A percentile compares a stretch with the other conserved stretches of the same genome.
Evolutionary conservation across 2,113 vertebrate genomes (phyloP).

Genomic region (Progne subis): DNA sequence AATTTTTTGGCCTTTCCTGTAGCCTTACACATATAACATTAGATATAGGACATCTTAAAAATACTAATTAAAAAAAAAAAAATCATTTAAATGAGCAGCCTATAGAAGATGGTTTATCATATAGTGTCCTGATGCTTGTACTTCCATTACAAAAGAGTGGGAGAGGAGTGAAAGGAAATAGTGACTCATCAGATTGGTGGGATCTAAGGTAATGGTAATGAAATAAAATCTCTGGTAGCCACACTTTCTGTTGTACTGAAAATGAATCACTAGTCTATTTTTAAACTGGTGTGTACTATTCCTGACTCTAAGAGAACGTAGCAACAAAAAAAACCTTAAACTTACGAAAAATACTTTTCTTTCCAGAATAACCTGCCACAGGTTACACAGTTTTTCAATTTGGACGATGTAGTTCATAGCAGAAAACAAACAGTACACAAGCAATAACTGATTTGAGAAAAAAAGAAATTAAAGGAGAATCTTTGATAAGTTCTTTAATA

Average conservation of each 20-base stretch:
- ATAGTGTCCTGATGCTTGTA: neutral
- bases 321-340: neutral
- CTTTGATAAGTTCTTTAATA: neutral
- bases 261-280: slow-evolving; percentile 17
- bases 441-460: neutral
- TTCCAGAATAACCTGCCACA: neutral
- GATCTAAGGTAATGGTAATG: neutral
- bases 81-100: neutral
- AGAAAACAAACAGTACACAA: neutral
- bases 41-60: neutral
- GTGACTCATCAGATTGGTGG: neutral
- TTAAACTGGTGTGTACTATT: neutral
- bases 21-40: neutral
- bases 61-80: neutral
- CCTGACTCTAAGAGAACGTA: neutral
- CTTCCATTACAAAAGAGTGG: neutral
- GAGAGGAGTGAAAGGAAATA: neutral
- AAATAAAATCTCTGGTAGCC: neutral
- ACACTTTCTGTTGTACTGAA: neutral
- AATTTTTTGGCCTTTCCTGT: neutral
- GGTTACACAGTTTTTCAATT: neutral
- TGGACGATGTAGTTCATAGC: neutral
- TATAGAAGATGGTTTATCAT: neutral
- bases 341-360: neutral
- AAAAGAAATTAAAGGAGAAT: neutral